Conservation (phyloP, 2,113 vertebrate species). For the Tyto alba region DNA sequence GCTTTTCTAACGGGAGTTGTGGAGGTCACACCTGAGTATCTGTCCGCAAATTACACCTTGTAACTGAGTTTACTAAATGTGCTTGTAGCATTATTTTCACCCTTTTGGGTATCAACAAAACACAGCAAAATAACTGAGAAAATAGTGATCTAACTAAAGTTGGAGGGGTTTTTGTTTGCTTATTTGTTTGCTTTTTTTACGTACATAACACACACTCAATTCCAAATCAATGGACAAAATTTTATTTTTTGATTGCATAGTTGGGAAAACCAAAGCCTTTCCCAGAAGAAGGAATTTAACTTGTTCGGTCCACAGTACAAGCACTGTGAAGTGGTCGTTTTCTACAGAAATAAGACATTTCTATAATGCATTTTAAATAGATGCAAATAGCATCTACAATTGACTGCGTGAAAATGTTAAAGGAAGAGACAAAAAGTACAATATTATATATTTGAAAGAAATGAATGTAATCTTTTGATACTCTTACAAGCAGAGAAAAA, state of each 20-base stretch:
- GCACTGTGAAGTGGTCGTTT: neutral
- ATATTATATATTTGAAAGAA: slow-evolving; percentile 18
- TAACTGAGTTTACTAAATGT: neutral
- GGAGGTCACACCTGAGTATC: neutral
- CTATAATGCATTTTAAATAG: slow-evolving; percentile 49
- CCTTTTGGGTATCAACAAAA: neutral
- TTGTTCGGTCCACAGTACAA: neutral
- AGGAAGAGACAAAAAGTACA: slow-evolving; percentile 37
- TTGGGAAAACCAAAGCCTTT: neutral
- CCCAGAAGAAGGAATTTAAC: neutral
- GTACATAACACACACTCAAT: neutral
- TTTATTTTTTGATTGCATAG: neutral
- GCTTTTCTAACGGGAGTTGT: neutral
- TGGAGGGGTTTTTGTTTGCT: too few relatives aligned
- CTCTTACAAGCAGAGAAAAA: neutral
- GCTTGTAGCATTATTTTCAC: neutral
- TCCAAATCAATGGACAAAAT: neutral
- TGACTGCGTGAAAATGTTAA: neutral
- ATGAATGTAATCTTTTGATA: slow-evolving; percentile 29
- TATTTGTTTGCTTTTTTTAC: neutral
- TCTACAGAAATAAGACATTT: slow-evolving; percentile 36
- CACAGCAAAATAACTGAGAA: neutral
- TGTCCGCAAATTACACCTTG: neutral
- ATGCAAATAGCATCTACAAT: slow-evolving; percentile 44
- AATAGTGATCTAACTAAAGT: neutral